Evolutionary conservation across 2,888 invertebrate genomes (phyloP), one percentile per base, ranked within the genome.

Genomic region (Argyresthia albistria): DNA sequence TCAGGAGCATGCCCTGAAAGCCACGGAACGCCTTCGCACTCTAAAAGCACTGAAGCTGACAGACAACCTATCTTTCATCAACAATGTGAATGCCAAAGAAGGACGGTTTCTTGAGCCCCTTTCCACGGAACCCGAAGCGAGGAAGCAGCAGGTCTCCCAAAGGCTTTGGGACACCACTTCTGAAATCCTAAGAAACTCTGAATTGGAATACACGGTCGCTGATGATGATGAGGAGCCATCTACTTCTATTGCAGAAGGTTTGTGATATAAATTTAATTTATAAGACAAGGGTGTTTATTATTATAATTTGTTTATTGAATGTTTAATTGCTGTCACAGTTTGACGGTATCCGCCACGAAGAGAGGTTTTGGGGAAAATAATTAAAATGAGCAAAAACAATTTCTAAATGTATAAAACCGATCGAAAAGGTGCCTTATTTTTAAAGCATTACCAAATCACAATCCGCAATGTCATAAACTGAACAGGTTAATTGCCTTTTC

Each of bases 1-100:
- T 16, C 69, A 87, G 87, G 87, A 87, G 62, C 77, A 83, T 54
- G 84, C 81, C 0, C 64, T 84, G 0, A 80, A 76, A 63, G 79
- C 76, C 1, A 70, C 80, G 11, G 79, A 82, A 46, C 70, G 78
- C 55, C 64, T 86, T 0, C 64, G 76, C 25, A 62, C 76, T 3
- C 68, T 78, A 4, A 74, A 82, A 25, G 72, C 79, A 49, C 60
- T 86, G 45, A 74, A 73, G 39, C 65, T 87, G 48, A 58, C 72
- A 6, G 80, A 86, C 46, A 82, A 84, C 11, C 56, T 87, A 4
- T 76, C 81, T 1, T 63, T 86, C 35, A 58, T 80, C 52, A 86
- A 86, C 61, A 76, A 70, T 55, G 74, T 65, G 8, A 25, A 25
- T 25, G 47, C 45, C 8, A 76, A 67, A 51, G 77, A 81, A 62